Evolutionary conservation across 2,797 vertebrate genomes (phyloP).

Genomic region (Gobio occitaniae): DNA sequence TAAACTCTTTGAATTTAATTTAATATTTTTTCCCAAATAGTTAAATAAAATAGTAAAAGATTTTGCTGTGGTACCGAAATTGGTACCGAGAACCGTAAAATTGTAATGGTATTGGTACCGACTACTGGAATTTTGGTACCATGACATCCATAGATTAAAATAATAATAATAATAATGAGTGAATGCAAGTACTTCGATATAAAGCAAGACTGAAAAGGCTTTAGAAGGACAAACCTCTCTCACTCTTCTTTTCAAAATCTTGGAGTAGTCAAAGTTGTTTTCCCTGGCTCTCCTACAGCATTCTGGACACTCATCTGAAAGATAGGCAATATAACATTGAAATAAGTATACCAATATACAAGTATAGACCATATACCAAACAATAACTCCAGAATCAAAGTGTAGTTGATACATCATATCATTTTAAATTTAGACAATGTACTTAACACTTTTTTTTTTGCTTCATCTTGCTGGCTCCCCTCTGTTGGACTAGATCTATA

Average conservation of each 20-base stretch:
- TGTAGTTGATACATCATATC: neutral
- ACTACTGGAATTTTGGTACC: too few relatives aligned
- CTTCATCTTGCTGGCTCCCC: neutral
- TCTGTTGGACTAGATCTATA: neutral
- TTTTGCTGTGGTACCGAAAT: too few relatives aligned
- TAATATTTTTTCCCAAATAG: too few relatives aligned
- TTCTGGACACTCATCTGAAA: constrained; percentile 7
- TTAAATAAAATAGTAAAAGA: too few relatives aligned
- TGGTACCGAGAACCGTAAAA: too few relatives aligned
- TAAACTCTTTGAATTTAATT: too few relatives aligned
- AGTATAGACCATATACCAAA: neutral
- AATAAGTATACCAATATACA: neutral
- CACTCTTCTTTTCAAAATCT: neutral
- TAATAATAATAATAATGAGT: too few relatives aligned
- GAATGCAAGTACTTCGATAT: too few relatives aligned
- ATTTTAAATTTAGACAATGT: neutral
- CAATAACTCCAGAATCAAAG: neutral
- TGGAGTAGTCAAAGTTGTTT: constrained; percentile 7
- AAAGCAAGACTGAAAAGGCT: neutral
- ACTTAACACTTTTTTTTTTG: neutral
- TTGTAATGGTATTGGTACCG: too few relatives aligned
- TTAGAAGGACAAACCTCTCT: neutral
- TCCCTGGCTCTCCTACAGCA: neutral
- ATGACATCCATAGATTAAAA: too few relatives aligned
- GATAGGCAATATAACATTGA: neutral